A percentile compares a stretch with the other conserved stretches of the same genome.
phyloP scores from a whole-genome alignment of 1,140 invertebrate genomes.

The Phymastichus coffea region DNA sequence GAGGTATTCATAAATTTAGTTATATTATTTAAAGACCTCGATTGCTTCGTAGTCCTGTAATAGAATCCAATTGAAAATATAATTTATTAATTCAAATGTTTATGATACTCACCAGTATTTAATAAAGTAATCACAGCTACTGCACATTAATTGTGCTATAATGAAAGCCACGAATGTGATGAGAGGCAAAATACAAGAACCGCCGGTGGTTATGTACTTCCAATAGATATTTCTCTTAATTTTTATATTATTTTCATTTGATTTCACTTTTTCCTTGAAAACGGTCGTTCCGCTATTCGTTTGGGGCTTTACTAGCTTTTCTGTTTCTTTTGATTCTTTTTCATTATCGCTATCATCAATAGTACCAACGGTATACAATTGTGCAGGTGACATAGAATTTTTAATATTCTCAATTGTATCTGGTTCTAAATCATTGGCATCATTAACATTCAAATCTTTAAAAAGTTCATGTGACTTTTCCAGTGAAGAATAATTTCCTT shows the following conservation, averaged over 20 bases:
- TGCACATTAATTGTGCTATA: slow-evolving; percentile 61
- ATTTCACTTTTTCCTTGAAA: neutral
- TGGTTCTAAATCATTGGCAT: neutral
- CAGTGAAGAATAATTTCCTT: slow-evolving; percentile 1
- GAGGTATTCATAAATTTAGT: too few species aligned
- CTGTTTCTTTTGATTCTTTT: neutral
- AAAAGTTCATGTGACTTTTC: neutral
- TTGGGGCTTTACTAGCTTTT: neutral
- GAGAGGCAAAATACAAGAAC: slow-evolving; percentile 42
- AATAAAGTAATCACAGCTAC: slow-evolving; percentile 68
- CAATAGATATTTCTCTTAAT: neutral
- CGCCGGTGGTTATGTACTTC: slow-evolving; percentile 11
- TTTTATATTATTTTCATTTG: neutral
- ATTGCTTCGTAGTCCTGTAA: too few species aligned
- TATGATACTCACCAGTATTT: slow-evolving; percentile 65
- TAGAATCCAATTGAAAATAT: too few species aligned
- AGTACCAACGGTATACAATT: neutral
- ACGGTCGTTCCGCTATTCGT: neutral
- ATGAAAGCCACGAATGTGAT: slow-evolving; percentile 46
- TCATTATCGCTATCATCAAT: neutral
- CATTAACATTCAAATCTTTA: slow-evolving; percentile 1
- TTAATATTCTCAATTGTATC: neutral
- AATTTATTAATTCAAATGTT: too few species aligned
- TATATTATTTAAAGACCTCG: too few species aligned
- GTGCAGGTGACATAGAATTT: neutral